Evolutionary conservation across 64 coral and sea anemone species (phyloP).

Genomic region (Orbicella faveolata): DNA sequence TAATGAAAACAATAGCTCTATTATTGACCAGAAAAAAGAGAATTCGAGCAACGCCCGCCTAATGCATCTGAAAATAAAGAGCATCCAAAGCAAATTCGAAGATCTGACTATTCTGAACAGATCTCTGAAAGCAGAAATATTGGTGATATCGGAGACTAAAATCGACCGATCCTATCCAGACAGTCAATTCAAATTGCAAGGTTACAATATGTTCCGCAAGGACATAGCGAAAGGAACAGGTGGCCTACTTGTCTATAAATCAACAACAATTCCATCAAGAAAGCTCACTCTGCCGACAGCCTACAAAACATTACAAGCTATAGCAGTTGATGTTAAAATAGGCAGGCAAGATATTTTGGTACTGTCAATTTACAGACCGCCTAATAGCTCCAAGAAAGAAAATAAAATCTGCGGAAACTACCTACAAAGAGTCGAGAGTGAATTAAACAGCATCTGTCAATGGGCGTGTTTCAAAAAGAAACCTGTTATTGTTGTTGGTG

Average conservation of each 20-base stretch:
- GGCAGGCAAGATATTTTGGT: conserved; percentile 10
- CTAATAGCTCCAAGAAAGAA: background rate
- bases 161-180: conserved; percentile 57
- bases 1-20: too few species aligned
- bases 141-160: conserved; percentile 32
- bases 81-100: conserved; percentile 28
- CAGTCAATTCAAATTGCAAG: conserved; percentile 34
- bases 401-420: background rate
- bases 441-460: conserved; percentile 22
- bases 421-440: conserved; percentile 2
- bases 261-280: background rate
- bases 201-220: conserved; percentile 47
- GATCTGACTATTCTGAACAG: background rate
- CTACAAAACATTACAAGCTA: conserved; percentile 42
- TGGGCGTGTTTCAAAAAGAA: conserved; percentile 44
- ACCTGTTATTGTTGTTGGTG: background rate
- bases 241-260: conserved; percentile 32
- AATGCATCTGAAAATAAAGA: conserved; percentile 17
- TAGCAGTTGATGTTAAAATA: conserved; percentile 38
- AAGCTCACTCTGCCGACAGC: conserved; percentile 22
- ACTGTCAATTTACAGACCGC: conserved; percentile 48
- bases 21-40: too few species aligned
- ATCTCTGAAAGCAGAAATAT: background rate
- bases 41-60: background rate
- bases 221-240: conserved; percentile 42